A percentile compares a stretch with the other conserved stretches of the same genome.
Conservation (phyloP, 2,888 invertebrate species). For the Tipula vernalis region DNA sequence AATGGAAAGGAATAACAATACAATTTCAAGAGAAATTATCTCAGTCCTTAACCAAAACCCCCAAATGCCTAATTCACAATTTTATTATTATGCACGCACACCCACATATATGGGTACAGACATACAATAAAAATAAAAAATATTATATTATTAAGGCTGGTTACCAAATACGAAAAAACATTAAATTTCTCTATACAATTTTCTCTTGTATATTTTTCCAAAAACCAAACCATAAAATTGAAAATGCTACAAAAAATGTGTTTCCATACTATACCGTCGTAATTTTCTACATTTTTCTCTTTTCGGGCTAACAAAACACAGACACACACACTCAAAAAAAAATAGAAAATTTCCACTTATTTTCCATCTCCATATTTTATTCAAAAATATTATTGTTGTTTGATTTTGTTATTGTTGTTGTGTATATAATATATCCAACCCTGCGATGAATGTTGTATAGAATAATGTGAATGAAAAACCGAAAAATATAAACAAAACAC, state of each 20-base stretch:
- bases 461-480: neutral
- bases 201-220: neutral
- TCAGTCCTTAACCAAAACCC: neutral
- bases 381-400: neutral
- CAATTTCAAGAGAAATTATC: neutral
- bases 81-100: neutral
- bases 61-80: neutral
- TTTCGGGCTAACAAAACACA: neutral
- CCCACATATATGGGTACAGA: neutral
- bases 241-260: neutral
- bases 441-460: neutral
- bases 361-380: neutral
- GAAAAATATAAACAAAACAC: neutral
- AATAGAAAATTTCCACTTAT: neutral
- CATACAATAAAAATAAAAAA: neutral
- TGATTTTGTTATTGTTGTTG: neutral
- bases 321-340: neutral
- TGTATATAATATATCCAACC: neutral
- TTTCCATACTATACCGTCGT: neutral
- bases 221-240: neutral
- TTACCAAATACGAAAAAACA: neutral
- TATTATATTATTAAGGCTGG: neutral
- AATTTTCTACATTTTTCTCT: neutral
- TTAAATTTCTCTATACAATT: neutral
- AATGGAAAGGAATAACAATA: neutral